Evolutionary conservation across 2,797 vertebrate genomes (phyloP), one percentile per base, ranked within the genome.

Genomic region (Artibeus lituratus): DNA sequence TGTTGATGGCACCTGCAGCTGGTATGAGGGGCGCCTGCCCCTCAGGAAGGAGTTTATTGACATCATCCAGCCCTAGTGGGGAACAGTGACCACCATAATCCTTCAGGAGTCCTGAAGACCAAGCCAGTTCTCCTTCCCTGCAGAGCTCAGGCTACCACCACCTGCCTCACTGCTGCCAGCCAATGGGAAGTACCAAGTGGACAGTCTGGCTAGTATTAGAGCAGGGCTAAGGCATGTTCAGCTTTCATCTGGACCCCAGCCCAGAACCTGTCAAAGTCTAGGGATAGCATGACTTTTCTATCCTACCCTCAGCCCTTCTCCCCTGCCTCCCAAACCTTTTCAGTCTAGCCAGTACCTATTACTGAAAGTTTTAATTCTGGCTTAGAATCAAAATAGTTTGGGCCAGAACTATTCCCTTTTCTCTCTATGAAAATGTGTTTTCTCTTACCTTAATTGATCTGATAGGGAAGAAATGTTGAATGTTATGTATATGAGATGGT

Each of bases 1-100:
- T 86, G 99, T 98, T 0, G 98, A 99, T 42, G 99, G 99, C 84
- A 99, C 98, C 95, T 99, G 99, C 95, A 99, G 98, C 98, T 99
- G 99, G 99, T 99, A 99, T 98, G 97, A 98, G 29, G 99, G 99
- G 5, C 99, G 98, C 49, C 98, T 98, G 16, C 98, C 98, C 35
- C 98, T 99, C 0, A 99, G 99, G 97, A 99, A 99, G 97, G 99
- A 99, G 83, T 99, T 99, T 98, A 98, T 99, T 96, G 99, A 99
- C 91, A 98, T 98, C 97, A 98, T 98, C 12, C 99, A 99, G 97
- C 99, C 99, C n/a, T 99, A 99, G 99, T 9, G 67, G 14, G 0
- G 37, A 93, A n/a, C 87, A 94, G 69, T 82, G 78, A 70, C 62
- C 8, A 81, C 49, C 47, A 87, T 65, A 35, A 83, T 92, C 87